A percentile compares a stretch with the other conserved stretches of the same genome.
phyloP scores from a whole-genome alignment of 2,113 vertebrate species.

The Alligator mississippiensis region DNA sequence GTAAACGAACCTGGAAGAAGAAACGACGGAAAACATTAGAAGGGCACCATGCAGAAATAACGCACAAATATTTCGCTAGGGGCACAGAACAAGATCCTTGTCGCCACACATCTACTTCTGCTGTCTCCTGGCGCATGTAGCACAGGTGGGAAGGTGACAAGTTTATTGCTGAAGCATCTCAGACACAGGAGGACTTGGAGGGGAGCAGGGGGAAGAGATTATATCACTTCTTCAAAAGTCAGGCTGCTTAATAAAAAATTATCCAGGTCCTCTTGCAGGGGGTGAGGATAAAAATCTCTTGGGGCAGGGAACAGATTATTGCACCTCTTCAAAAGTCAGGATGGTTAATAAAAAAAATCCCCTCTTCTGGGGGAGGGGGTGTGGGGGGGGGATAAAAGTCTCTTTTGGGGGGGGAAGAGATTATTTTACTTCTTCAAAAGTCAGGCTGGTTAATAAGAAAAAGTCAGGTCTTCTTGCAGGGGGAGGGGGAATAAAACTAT shows the following conservation, averaged over 20 bases:
- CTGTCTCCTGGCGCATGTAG: background rate
- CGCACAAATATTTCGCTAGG: too few species aligned
- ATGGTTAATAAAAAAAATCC: background rate
- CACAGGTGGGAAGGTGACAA: background rate
- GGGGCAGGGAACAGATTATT: background rate
- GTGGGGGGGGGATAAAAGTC: too few species aligned
- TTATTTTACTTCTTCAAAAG: background rate
- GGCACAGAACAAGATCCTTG: background rate
- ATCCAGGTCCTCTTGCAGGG: background rate
- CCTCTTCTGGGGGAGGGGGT: too few species aligned
- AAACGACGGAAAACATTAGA: background rate
- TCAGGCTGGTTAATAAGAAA: too few species aligned
- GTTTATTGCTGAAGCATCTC: background rate
- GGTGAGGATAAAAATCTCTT: too few species aligned
- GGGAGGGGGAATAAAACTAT: too few species aligned
- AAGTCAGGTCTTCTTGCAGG: too few species aligned
- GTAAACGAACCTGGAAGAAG: too few species aligned
- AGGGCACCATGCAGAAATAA: background rate
- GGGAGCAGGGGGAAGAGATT: too few species aligned
- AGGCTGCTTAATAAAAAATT: background rate
- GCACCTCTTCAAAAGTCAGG: background rate
- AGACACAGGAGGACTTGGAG: background rate
- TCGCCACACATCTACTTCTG: conserved; percentile 8
- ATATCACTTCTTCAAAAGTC: background rate
- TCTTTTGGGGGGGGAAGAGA: too few species aligned